Base-by-base conservation (phyloP, 2,797 vertebrate genomes). In the Valencia hispanica region DNA sequence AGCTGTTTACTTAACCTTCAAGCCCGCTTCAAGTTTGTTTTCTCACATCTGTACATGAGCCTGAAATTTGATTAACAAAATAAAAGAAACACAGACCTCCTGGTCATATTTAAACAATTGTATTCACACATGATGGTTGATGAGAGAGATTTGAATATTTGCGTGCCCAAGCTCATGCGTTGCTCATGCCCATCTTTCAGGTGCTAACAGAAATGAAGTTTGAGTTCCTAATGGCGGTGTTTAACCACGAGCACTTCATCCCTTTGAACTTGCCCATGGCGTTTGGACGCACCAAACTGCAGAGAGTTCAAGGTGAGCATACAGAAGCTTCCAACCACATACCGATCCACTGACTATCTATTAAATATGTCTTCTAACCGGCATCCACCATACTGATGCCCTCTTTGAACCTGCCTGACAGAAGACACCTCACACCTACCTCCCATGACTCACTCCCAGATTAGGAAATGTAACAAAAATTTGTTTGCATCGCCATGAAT, bases 231-330 rank as follows among this genome's bases (percentile, higher is more conserved):
- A 97, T 98, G 95, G 95, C 96, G 0, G 74, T 98, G 84, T 98
- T 97, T 70, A 98, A 96, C 87, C 97, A 99, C 0, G 98, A 99
- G 80, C 98, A 99, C 93, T 99, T 97, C 93, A 97, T 99, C 88
- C 98, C 98, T 45, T 94, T 99, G 22, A 99, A 99, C 87, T 92
- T 99, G 87, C 98, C 98, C 72, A 99, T 99, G 97, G 95, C 95
- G 0, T 99, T 99, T 47, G 96, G 96, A 68, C 97, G 97, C 89
- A 96, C 97, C 53, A 99, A 97, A 90, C 91, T 98, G 68, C 97
- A 98, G 88, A 92, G 97, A 83, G 95, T 96, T 11, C 98, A 99
- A 95, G 98, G 98, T 99, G 92, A 47, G 18, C 1, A 3, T 5
- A 71, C 59, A 50, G 36, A 30, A 0, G n/a, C 70, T 69, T 57